A percentile compares a stretch with the other conserved stretches of the same genome.
Evolutionary conservation across 2,797 vertebrate genomes (phyloP).

Genomic region (Chaunax sp.): DNA sequence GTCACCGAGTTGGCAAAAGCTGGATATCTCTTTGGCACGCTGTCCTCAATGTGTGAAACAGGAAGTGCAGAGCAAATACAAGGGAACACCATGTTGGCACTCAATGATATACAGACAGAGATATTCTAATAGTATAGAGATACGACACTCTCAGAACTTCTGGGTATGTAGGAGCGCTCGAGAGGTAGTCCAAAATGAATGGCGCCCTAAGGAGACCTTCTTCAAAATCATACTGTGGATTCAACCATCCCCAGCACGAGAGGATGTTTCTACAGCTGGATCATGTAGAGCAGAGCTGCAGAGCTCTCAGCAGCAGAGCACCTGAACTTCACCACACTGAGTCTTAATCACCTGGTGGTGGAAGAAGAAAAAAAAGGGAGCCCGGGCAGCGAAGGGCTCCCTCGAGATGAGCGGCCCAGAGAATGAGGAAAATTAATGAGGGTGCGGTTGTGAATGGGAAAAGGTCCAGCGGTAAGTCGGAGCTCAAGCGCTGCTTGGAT

Average conservation of each 20-base stretch:
- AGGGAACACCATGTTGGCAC: constrained; percentile 64
- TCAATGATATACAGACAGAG: constrained; percentile 16
- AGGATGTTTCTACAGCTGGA: constrained; percentile 14
- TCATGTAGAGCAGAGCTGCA: constrained; percentile 5
- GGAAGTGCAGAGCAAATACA: constrained; percentile 52
- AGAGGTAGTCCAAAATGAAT: no score
- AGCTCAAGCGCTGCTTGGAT: constrained; percentile 1
- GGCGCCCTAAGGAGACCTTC: no score
- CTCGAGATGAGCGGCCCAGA: background rate
- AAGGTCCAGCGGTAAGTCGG: constrained; percentile 32
- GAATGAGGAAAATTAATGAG: constrained; percentile 45
- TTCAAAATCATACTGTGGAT: no score
- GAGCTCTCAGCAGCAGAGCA: constrained; percentile 18
- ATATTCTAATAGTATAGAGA: no score
- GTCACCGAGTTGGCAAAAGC: constrained; percentile 72
- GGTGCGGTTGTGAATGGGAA: constrained; percentile 32
- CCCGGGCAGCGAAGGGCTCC: constrained; percentile 12
- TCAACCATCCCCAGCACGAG: background rate
- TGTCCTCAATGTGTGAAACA: constrained; percentile 56
- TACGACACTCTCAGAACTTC: no score
- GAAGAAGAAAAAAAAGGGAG: constrained; percentile 5
- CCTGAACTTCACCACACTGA: constrained; percentile 16
- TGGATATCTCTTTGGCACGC: constrained; percentile 70
- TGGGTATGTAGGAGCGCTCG: no score
- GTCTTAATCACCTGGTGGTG: constrained; percentile 52